Percentiles rank a stretch among this genome's conserved stretches.
Evolutionary conservation across 2,888 invertebrate genomes (phyloP).

Genomic region (Cataglyphis altisquamis): DNA sequence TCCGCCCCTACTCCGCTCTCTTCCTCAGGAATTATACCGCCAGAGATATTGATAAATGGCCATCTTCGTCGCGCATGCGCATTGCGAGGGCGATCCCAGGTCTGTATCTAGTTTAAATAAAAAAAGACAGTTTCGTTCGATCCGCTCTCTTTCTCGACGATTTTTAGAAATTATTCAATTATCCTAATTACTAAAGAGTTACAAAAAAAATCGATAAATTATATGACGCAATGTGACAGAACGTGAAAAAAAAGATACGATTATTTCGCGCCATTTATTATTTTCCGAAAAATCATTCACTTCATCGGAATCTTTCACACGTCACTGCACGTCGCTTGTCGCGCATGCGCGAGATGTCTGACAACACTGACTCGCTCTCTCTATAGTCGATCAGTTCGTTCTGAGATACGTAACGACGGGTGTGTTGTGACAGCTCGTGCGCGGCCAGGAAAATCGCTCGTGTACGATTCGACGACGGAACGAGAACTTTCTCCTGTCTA

Average conservation of each 20-base stretch:
- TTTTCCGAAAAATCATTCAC: not conserved
- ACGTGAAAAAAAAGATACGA: not conserved
- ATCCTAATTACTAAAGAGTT: not conserved
- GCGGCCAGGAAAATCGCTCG: not conserved
- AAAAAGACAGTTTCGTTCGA: not conserved
- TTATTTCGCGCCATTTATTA: not conserved
- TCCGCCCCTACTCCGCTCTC: slow-evolving; percentile 68
- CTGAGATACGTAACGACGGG: slow-evolving; percentile 4
- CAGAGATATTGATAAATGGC: not conserved
- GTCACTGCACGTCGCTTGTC: slow-evolving; percentile 29
- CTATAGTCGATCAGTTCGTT: slow-evolving; percentile 49
- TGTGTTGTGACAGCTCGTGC: not conserved
- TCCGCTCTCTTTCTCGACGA: not conserved
- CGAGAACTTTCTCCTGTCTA: not conserved
- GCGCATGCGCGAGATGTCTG: slow-evolving; percentile 10
- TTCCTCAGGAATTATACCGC: slow-evolving; percentile 33
- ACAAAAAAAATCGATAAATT: not conserved
- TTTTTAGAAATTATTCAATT: too few relatives aligned
- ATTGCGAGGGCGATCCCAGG: not conserved
- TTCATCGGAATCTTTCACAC: not conserved
- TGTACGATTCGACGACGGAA: not conserved
- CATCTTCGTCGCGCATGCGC: slow-evolving; percentile 8
- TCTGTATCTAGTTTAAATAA: not conserved
- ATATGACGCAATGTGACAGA: not conserved
- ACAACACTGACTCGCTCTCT: slow-evolving; percentile 33